Conservation (phyloP, 1,140 invertebrate genomes). For the Conus ventricosus region DNA sequence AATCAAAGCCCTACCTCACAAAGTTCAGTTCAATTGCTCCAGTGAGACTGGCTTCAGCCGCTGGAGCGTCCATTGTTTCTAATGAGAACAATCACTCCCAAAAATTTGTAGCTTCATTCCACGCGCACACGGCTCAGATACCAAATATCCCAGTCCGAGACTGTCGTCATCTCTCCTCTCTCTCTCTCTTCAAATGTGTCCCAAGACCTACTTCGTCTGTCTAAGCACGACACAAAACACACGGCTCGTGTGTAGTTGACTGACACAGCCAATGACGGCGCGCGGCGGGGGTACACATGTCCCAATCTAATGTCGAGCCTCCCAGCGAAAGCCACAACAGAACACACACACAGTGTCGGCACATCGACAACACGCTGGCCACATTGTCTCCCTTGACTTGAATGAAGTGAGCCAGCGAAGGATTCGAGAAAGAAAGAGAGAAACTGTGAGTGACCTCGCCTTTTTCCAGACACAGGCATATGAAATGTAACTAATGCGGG, state of each 20-base stretch:
- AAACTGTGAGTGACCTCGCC: conserved; percentile 30
- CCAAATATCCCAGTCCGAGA: background rate
- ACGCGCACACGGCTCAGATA: background rate
- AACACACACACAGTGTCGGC: conserved; percentile 27
- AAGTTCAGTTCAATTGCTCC: conserved; percentile 41
- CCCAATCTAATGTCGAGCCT: background rate
- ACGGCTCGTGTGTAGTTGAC: conserved; percentile 4
- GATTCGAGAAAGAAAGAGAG: conserved; percentile 35
- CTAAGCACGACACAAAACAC: conserved; percentile 16
- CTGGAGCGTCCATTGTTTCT: conserved; percentile 38
- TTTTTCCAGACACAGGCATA: background rate
- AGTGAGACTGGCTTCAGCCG: conserved; percentile 35
- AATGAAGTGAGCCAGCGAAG: conserved; percentile 31
- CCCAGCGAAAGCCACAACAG: conserved; percentile 27
- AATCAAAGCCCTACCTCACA: conserved; percentile 32
- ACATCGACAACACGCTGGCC: conserved; percentile 25
- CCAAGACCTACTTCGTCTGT: conserved; percentile 4
- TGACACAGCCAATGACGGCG: conserved; percentile 25
- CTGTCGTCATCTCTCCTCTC: conserved; percentile 21
- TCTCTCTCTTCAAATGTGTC: conserved; percentile 10
- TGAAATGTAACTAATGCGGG: background rate
- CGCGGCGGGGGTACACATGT: conserved; percentile 13
- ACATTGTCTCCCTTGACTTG: conserved; percentile 33
- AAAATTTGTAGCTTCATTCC: background rate
- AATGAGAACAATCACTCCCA: conserved; percentile 3